Base-by-base conservation (phyloP, 2,113 vertebrate species). In the Columba janthina region DNA sequence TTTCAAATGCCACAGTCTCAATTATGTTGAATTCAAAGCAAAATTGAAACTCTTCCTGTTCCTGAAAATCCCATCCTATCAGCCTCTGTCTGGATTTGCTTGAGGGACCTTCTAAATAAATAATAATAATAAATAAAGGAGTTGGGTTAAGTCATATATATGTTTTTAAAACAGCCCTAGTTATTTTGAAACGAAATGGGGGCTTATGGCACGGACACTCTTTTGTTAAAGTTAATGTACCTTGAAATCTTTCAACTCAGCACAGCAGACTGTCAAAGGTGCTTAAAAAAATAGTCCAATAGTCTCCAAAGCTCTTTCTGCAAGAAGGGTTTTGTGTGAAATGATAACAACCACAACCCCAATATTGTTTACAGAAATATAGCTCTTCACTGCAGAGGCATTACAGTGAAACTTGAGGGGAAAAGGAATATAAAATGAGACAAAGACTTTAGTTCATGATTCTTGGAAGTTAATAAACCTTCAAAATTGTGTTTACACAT, bases 171-270 rank as follows among this genome's bases (percentile, higher is more conserved):
- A 64, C 51, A 77, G 69, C 54, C 90, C 81, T 94, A 31, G 12
- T 93, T 94, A 82, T 94, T 95, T 91, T 95, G 65, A 86, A 89
- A 92, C 3, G 9, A 83, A 97, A 95, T 96, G 85, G 75, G 36
- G 85, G 65, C 67, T 97, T 95, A 91, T 85, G 80, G 56, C 89
- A 94, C 1, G 32, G 93, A 84, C 93, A 90, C 51, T 91, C 96
- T 97, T 97, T 97, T 94, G 94, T 97, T 97, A 90, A 93, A 96
- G 90, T 96, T 97, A 97, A 97, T 93, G 95, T 96, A 94, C 90
- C 88, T 93, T 97, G 89, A 96, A 95, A 96, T 96, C 92, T 95
- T 97, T 97, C 40, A 11, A 87, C 94, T 97, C 84, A 94, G 95
- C 79, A 94, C 91, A 92, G 86, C 53, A 97, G 85, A 95, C 82